Evolutionary conservation across 2,888 invertebrate genomes (phyloP).

Genomic region (Phortica magna): DNA sequence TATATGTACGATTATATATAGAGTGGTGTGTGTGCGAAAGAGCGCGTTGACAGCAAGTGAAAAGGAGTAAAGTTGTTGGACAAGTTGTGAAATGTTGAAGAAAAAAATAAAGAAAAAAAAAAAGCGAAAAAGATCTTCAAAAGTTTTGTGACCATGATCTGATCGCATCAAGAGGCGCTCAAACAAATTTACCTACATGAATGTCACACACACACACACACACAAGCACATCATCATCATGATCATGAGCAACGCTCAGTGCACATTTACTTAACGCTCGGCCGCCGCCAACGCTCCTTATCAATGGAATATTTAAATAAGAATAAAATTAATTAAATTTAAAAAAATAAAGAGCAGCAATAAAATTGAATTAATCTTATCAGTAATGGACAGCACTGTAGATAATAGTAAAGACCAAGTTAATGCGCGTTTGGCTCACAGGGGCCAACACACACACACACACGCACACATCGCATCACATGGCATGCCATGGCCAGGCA

Average conservation of each 20-base stretch:
- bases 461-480: not conserved
- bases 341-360: conserved; percentile 74
- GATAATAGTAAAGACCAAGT: conserved; percentile 43
- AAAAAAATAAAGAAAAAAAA: not conserved
- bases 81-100: conserved; percentile 23
- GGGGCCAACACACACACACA: not conserved
- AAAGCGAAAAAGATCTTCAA: not conserved
- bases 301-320: conserved; percentile 64
- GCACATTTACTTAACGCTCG: not conserved
- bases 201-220: not conserved
- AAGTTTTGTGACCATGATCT: not conserved
- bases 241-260: not conserved
- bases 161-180: not conserved
- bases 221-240: not conserved
- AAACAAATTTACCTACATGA: not conserved
- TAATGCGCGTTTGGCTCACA: conserved; percentile 19
- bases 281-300: conserved; percentile 10
- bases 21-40: not conserved
- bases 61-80: conserved; percentile 8
- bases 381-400: conserved; percentile 65
- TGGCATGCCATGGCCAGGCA: conserved; percentile 33
- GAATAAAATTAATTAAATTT: conserved; percentile 76
- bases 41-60: not conserved
- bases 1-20: not conserved
- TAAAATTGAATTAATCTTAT: conserved; percentile 76